A percentile compares a stretch with the other conserved stretches of the same genome.
Evolutionary conservation across 2,888 invertebrate genomes (phyloP).

Genomic region (Aspidiotus rigidus): DNA sequence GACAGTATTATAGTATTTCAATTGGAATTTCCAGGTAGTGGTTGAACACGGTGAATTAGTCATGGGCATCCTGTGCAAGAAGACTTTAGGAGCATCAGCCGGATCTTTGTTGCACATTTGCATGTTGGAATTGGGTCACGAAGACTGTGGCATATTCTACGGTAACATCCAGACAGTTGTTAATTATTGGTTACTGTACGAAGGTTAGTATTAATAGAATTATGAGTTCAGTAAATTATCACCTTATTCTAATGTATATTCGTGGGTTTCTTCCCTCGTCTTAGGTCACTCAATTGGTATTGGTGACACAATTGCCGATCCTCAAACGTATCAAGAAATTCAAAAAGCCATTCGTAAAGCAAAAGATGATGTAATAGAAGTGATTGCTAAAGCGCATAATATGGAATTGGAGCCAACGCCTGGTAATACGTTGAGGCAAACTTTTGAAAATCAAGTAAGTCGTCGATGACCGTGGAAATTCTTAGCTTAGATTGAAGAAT

Average conservation of each 20-base stretch:
- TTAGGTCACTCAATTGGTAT: conserved; percentile 85
- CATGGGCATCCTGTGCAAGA: conserved; percentile 97
- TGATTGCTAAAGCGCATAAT: conserved; percentile 98
- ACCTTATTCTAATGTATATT: neutral
- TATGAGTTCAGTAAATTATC: neutral
- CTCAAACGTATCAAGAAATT: conserved; percentile 94
- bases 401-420: conserved; percentile 98
- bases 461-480: neutral
- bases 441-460: conserved; percentile 95
- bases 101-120: conserved; percentile 96
- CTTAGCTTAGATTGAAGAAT: no score
- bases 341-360: conserved; percentile 97
- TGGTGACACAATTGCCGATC: conserved; percentile 99
- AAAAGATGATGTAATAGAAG: conserved; percentile 98
- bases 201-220: conserved; percentile 50
- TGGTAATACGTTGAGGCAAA: conserved; percentile 96
- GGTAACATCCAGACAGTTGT: conserved; percentile 99
- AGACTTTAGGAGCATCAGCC: conserved; percentile 92
- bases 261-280: neutral
- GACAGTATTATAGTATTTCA: no score
- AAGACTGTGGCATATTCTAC: conserved; percentile 90
- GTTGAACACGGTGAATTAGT: conserved; percentile 96
- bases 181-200: conserved; percentile 93
- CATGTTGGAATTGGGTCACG: conserved; percentile 92
- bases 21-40: conserved; percentile 54